phyloP scores from a whole-genome alignment of 2,113 vertebrate species.

The Elephas maximus region DNA sequence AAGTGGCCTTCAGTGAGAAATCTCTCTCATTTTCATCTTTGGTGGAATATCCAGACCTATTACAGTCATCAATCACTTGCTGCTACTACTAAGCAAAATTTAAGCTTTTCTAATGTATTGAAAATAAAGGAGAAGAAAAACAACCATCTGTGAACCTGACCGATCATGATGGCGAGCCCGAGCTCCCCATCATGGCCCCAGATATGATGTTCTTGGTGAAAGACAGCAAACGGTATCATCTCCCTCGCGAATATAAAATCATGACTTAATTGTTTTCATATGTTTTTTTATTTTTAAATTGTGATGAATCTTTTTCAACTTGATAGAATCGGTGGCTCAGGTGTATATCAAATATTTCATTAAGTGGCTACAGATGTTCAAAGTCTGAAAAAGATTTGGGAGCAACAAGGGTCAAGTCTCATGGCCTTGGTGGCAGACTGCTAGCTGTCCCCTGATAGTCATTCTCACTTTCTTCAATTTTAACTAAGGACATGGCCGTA shows the following conservation, averaged over 20 bases:
- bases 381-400: not conserved
- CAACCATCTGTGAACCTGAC: constrained; percentile 4
- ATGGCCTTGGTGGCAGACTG: constrained; percentile 5
- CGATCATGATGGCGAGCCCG: not conserved
- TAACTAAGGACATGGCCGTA: not conserved
- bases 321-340: not conserved
- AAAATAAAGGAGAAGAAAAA: constrained; percentile 15
- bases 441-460: not conserved
- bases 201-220: constrained; percentile 20
- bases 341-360: not conserved
- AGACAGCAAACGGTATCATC: not conserved
- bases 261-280: constrained; percentile 13
- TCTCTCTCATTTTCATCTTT: not conserved
- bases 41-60: not conserved
- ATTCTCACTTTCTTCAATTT: not conserved
- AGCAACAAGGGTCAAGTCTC: not conserved
- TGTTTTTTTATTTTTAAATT: constrained; percentile 45
- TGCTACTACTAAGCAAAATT: not conserved
- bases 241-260: constrained; percentile 21
- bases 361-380: constrained; percentile 64
- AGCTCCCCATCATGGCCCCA: not conserved
- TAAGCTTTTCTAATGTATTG: constrained; percentile 35
- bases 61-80: not conserved
- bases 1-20: not conserved
- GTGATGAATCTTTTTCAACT: constrained; percentile 43